Evolutionary conservation across 2,888 invertebrate species (phyloP).

Genomic region (Eretmocerus hayati): DNA sequence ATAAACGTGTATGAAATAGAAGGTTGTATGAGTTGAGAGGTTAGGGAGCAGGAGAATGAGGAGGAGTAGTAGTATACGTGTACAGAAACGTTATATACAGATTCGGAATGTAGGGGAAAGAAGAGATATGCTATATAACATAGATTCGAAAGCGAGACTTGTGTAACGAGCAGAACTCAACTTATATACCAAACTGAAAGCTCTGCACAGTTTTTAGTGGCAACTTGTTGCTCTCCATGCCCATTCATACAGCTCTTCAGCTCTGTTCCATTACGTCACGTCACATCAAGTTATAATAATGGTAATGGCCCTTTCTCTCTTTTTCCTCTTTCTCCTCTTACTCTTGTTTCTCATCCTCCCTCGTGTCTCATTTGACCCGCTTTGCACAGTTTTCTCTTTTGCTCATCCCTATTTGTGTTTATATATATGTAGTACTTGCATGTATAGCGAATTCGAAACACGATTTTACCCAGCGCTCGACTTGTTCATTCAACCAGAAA

Average conservation of each 20-base stretch:
- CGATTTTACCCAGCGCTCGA: conserved; percentile 28
- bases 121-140: no score
- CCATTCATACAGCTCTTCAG: conserved; percentile 48
- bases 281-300: conserved; percentile 49
- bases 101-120: conserved; percentile 2
- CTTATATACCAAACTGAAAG: conserved; percentile 44
- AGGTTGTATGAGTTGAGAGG: no score
- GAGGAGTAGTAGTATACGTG: no score
- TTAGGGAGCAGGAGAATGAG: no score
- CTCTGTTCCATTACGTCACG: conserved; percentile 49
- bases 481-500: conserved; percentile 15
- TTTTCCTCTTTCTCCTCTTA: conserved; percentile 2
- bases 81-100: no score
- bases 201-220: conserved; percentile 48
- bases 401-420: no score
- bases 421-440: no score
- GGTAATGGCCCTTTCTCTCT: conserved; percentile 34
- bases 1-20: no score
- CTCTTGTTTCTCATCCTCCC: conserved; percentile 3
- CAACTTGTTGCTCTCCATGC: conserved; percentile 46
- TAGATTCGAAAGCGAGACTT: no score
- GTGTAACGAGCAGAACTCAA: conserved; percentile 49
- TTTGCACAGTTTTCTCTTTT: no score
- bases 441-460: conserved; percentile 37
- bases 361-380: neutral